Percentiles rank a stretch among this genome's conserved stretches.
Conservation (phyloP, 2,113 vertebrate genomes). For the Bathybates hornii region DNA sequence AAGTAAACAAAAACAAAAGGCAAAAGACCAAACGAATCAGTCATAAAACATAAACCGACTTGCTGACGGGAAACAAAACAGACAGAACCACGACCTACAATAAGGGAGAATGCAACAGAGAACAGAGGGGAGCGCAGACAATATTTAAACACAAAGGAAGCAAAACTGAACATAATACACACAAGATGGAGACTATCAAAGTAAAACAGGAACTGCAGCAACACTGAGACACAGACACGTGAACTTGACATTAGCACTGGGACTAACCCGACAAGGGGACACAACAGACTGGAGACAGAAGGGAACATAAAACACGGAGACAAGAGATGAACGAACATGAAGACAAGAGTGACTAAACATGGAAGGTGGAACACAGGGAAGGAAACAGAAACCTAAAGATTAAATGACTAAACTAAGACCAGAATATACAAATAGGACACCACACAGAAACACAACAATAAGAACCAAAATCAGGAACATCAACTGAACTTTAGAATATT, state of each 20-base stretch:
- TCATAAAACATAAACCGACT: neutral
- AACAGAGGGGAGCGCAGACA: neutral
- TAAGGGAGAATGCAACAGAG: neutral
- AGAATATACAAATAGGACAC: neutral
- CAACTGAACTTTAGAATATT: neutral
- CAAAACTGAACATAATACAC: neutral
- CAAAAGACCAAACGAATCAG: neutral
- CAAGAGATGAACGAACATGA: neutral
- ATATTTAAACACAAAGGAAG: neutral
- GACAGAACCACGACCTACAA: accelerated
- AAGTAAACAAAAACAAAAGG: neutral
- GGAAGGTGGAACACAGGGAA: accelerated
- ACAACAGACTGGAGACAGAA: neutral
- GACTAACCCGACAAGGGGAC: accelerated
- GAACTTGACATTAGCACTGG: neutral
- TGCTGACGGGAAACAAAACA: neutral
- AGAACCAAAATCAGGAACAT: neutral
- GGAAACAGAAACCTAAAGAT: neutral
- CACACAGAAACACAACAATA: neutral
- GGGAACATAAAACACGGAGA: neutral
- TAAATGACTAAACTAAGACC: neutral
- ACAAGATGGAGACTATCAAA: neutral
- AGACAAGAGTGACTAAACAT: neutral
- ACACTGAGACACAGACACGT: neutral
- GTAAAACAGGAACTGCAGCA: neutral